Percentiles rank a stretch among this genome's conserved stretches.
Evolutionary conservation across 2,888 invertebrate genomes (phyloP).

Genomic region (Azorinus chamasolen): DNA sequence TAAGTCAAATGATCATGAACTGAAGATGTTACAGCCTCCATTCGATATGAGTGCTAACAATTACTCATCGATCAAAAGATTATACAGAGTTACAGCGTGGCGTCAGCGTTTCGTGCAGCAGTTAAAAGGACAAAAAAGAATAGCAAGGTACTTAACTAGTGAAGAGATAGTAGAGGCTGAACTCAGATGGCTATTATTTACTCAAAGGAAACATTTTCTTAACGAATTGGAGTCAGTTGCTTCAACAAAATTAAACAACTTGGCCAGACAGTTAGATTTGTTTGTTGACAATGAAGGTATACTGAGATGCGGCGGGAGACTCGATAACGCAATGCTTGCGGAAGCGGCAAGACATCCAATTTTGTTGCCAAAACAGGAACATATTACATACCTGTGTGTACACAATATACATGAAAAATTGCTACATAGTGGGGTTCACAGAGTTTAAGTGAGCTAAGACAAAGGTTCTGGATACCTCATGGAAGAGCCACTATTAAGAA

Average conservation of each 20-base stretch:
- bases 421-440: conserved; percentile 47
- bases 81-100: conserved; percentile 23
- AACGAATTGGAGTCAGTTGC: too few species aligned
- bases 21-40: conserved; percentile 4
- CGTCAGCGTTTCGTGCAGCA: conserved; percentile 16
- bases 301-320: conserved; percentile 38
- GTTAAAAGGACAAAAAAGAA: background rate
- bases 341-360: conserved; percentile 42
- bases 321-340: conserved; percentile 39
- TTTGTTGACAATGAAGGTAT: conserved; percentile 27
- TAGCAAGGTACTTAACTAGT: background rate
- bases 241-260: too few species aligned
- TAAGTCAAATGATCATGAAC: too few species aligned
- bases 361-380: conserved; percentile 40
- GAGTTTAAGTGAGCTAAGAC: too few species aligned
- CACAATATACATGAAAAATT: conserved; percentile 40
- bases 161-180: conserved; percentile 30
- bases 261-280: conserved; percentile 14
- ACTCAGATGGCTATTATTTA: conserved; percentile 22
- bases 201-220: conserved; percentile 3
- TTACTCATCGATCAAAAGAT: conserved; percentile 25
- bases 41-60: conserved; percentile 20
- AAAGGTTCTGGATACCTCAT: too few species aligned
- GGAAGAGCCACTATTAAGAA: too few species aligned
- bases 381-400: conserved; percentile 31